Conservation (phyloP, 2,888 invertebrate species). For the Pandemis corylana region DNA sequence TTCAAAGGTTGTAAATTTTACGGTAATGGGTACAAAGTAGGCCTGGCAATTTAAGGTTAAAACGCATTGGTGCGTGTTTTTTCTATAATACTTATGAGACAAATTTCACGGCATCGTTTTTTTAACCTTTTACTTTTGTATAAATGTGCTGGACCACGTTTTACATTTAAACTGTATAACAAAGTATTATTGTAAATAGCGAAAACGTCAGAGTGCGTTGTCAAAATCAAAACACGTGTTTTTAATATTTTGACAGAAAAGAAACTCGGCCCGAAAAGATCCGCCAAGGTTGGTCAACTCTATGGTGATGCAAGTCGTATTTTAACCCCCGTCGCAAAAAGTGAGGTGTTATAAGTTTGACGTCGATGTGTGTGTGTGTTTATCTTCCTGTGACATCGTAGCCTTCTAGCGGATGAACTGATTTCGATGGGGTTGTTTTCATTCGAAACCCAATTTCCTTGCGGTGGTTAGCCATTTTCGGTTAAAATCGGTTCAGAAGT, state of each 20-base stretch:
- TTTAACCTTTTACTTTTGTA: neutral
- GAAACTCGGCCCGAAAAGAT: neutral
- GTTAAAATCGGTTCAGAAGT: too few species aligned
- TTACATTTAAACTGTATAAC: conserved; percentile 2
- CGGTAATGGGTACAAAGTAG: too few species aligned
- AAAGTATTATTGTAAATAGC: conserved; percentile 16
- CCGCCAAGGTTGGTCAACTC: neutral
- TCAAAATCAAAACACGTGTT: neutral
- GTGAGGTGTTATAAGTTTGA: too few species aligned
- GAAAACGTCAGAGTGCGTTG: neutral
- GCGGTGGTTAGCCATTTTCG: too few species aligned
- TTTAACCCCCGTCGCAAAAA: too few species aligned
- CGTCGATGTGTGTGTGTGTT: too few species aligned
- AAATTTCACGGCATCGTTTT: neutral
- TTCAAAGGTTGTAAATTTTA: too few species aligned
- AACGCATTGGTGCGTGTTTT: neutral
- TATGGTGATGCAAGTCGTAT: neutral
- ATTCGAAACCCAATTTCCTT: too few species aligned
- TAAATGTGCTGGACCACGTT: neutral
- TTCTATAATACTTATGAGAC: neutral
- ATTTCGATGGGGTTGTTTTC: too few species aligned
- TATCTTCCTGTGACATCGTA: too few species aligned
- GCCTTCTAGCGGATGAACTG: too few species aligned
- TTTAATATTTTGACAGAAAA: neutral
- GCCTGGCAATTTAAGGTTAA: neutral